Evolutionary conservation across 2,888 invertebrate genomes (phyloP), one percentile per base, ranked within the genome.

Genomic region (Melipona bicolor): DNA sequence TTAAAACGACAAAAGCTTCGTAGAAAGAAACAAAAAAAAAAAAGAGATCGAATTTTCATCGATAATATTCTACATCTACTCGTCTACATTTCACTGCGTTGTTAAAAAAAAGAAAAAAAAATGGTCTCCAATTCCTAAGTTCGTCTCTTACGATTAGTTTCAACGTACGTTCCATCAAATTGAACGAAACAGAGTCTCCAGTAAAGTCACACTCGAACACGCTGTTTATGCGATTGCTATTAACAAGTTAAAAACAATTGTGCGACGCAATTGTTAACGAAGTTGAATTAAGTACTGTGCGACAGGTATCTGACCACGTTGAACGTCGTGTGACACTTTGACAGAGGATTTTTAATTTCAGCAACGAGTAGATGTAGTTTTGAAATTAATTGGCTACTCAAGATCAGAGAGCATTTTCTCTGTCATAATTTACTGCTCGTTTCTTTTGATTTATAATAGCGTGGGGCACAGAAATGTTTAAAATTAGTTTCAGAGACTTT

Each of bases 221-320:
- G 65, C 17, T 49, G 4, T 0, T 43, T 62, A 17, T 27, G 11
- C 19, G 50, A 43, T 62, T n/a, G 19, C 36, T 50, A 27, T 32
- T n/a, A 67, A 54, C 24, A 27, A 49, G 17, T 52, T 21, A 6
- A 13, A 59, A 36, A 15, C 43, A 77, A 62, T 71, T 65, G 56
- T 24, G 52, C 65, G 27, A 49, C 3, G 11, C 27, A 24, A 62
- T 36, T 21, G 24, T n/a, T 15, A 32, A 69, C 61, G 27, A 59
- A 61, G 17, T 56, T 52, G 13, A 77, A 54, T 77, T 77, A 77
- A 77, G 68, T 78, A 76, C 61, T 19, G 21, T 56, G 52, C 52
- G 27, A 65, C 32, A 50, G 24, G 11, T 32, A 21, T 71, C 15
- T 64, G 32, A 11, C 27, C 19, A 64, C 76, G 70, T 70, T 75